Conservation (phyloP, 2,888 invertebrate species). For the Graphium colonna region DNA sequence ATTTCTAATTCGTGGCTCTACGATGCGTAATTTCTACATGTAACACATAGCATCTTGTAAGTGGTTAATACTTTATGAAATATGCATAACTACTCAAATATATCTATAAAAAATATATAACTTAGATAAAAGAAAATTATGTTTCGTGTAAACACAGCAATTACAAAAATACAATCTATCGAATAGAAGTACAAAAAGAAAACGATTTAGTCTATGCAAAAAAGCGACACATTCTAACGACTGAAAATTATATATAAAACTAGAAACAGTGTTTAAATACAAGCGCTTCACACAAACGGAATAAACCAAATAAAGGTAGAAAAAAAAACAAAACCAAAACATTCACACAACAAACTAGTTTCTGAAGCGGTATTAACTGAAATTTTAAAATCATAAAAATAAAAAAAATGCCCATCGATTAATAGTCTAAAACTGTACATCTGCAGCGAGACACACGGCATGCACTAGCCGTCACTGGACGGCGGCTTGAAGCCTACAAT, state of each 20-base stretch:
- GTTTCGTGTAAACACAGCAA: too few species aligned
- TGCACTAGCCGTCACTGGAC: constrained; percentile 55
- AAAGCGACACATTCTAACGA: background rate
- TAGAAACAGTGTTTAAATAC: background rate
- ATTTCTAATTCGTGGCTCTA: background rate
- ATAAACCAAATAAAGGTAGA: background rate
- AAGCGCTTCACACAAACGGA: background rate
- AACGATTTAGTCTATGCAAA: background rate
- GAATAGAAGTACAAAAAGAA: background rate
- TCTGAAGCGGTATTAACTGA: background rate
- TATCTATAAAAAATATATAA: too few species aligned
- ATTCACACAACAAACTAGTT: background rate
- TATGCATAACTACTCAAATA: too few species aligned
- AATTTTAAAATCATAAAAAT: background rate
- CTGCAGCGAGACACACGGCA: constrained; percentile 40
- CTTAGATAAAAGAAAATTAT: too few species aligned
- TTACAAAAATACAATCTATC: too few species aligned
- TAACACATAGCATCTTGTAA: too few species aligned
- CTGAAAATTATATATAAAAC: background rate
- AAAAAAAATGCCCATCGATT: constrained; percentile 17
- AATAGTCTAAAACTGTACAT: background rate
- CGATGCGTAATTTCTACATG: background rate
- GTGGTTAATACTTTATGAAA: too few species aligned
- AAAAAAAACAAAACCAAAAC: background rate
- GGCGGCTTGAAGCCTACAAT: constrained; percentile 44